Evolutionary conservation across 64 coral and sea anemone genomes (phyloP).

Genomic region (Montipora cactus): DNA sequence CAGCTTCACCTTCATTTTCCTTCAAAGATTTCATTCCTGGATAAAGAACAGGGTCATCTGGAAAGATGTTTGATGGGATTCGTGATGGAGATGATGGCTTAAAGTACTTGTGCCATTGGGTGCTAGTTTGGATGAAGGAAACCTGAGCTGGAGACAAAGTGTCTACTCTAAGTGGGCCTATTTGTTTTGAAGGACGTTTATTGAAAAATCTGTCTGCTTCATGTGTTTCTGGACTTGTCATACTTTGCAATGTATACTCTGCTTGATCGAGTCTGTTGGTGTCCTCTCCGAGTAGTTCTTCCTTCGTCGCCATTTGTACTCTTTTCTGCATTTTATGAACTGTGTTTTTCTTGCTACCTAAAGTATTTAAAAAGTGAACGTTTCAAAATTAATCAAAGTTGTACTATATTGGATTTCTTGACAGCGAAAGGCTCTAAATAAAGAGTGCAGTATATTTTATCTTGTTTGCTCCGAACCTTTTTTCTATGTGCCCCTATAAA

Average conservation of each 20-base stretch:
- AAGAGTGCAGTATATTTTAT: too few species aligned
- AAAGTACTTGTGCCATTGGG: constrained; percentile 75
- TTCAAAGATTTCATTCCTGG: neutral
- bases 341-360: neutral
- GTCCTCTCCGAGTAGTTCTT: constrained; percentile 85
- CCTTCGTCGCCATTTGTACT: constrained; percentile 66
- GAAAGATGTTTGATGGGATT: constrained; percentile 44
- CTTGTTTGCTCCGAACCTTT: too few species aligned
- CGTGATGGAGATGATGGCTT: constrained; percentile 7
- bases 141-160: constrained; percentile 74
- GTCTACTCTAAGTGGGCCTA: constrained; percentile 48
- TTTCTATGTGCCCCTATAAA: too few species aligned
- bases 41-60: constrained; percentile 71
- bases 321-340: neutral
- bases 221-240: constrained; percentile 83
- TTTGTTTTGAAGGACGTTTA: constrained; percentile 16
- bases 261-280: constrained; percentile 69
- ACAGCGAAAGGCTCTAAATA: too few species aligned
- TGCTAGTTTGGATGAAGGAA: constrained; percentile 58
- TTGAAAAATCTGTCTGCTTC: constrained; percentile 22
- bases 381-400: too few species aligned
- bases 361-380: neutral
- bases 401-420: too few species aligned
- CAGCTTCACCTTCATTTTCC: neutral
- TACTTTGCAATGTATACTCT: constrained; percentile 82